Evolutionary conservation across 2,797 vertebrate species (phyloP), one percentile per base, ranked within the genome.

Genomic region (Myotis findleyi): DNA sequence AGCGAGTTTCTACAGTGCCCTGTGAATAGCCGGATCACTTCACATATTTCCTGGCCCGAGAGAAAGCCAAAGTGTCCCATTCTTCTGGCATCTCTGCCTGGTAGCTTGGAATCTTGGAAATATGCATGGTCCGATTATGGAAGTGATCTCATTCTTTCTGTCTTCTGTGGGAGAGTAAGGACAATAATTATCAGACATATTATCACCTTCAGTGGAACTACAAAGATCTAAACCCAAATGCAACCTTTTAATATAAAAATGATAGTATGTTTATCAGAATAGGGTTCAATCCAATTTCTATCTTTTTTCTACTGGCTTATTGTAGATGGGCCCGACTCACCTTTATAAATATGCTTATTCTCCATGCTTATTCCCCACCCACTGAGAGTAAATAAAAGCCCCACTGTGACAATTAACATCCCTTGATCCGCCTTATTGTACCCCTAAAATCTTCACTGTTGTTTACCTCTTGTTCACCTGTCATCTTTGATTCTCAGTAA

Each of bases 61-160:
- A 71, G 71, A 82, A 93, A 87, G 72, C 66, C 3, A 11, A 57
- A 87, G n/a, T 81, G 33, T 2, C 66, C 27, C 66, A 13, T 83
- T 96, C 51, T 73, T 69, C 21, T 44, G 73, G 62, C 3, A 14
- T 33, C n/a, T 59, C 47, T 88, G n/a, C 27, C 3, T 47, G 47
- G 41, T 53, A 91, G 38, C 69, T 68, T 79, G 69, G 76, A 84
- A 71, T 88, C 80, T 72, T 91, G 69, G 47, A 93, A 80, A 30
- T 76, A 36, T 71, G 51, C 53, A 82, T 88, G 44, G 55, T 55
- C 12, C 0, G 36, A 41, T 88, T 38, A 18, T 62, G 77, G 69
- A 76, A n/a, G 71, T 90, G 62, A 27, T 62, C 72, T 85, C 41
- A 33, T 57, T 68, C 18, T 88, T 86, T 66, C 25, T 76, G 10